Conservation (phyloP, 2,113 vertebrate species). For the Onychostoma macrolepis region DNA sequence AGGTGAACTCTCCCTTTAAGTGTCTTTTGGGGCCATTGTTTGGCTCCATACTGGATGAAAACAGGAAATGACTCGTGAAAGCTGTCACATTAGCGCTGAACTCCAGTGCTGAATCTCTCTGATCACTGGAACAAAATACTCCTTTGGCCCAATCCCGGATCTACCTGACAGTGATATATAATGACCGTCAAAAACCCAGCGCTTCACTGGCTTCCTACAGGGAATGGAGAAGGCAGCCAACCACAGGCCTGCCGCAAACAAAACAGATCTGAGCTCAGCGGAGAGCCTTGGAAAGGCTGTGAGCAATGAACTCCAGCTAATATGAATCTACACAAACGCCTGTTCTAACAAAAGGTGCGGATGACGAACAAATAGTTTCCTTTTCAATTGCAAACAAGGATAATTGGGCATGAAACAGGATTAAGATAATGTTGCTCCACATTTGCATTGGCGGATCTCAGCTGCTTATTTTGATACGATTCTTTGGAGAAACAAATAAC, state of each 20-base stretch:
- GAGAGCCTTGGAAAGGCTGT: constrained; percentile 13
- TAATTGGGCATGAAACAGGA: constrained; percentile 23
- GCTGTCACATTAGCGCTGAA: constrained; percentile 50
- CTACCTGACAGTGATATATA: constrained; percentile 47
- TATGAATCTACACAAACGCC: not conserved
- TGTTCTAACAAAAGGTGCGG: constrained; percentile 7
- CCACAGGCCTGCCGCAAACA: not conserved
- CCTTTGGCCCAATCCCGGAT: constrained; percentile 37
- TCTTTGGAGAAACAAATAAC: constrained; percentile 15
- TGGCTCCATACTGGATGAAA: not conserved
- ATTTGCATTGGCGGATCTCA: not conserved
- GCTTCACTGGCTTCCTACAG: constrained; percentile 9
- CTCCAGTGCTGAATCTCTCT: constrained; percentile 26
- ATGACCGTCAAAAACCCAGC: constrained; percentile 33
- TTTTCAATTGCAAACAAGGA: constrained; percentile 22
- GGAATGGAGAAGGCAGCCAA: constrained; percentile 1
- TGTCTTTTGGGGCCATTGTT: not conserved
- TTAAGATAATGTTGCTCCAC: not conserved
- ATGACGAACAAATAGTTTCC: not conserved
- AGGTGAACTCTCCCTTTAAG: not conserved
- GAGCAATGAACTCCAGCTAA: constrained; percentile 20
- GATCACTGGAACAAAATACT: constrained; percentile 51
- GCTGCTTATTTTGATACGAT: not conserved
- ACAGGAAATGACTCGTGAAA: constrained; percentile 43
- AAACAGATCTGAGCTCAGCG: constrained; percentile 18